A percentile compares a stretch with the other conserved stretches of the same genome.
phyloP scores from a whole-genome alignment of 2,888 invertebrate species.

The Diogma glabrata region DNA sequence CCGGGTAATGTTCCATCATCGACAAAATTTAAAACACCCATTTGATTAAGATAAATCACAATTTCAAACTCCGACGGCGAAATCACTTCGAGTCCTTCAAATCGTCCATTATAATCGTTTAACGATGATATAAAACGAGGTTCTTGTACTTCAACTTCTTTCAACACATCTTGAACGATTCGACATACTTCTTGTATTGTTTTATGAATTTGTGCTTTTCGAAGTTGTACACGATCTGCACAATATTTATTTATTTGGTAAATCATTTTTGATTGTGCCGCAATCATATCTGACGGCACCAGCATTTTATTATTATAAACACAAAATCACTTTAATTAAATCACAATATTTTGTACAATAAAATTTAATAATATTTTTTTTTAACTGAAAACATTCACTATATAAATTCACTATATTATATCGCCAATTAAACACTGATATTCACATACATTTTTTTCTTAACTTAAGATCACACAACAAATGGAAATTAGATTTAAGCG shows the following conservation, averaged over 20 bases:
- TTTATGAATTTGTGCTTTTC: constrained; percentile 78
- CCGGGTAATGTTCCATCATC: constrained; percentile 90
- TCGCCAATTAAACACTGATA: neutral
- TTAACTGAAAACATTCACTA: neutral
- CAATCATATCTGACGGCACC: constrained; percentile 88
- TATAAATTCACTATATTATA: neutral
- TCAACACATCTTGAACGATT: constrained; percentile 88
- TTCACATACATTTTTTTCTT: neutral
- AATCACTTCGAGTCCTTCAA: constrained; percentile 85
- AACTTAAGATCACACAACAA: neutral
- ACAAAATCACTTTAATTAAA: too few relatives aligned
- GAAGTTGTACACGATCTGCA: constrained; percentile 77
- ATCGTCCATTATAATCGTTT: constrained; percentile 79
- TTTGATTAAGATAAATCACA: constrained; percentile 90
- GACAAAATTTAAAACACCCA: constrained; percentile 97
- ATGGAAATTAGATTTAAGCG: too few relatives aligned
- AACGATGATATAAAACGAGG: constrained; percentile 88
- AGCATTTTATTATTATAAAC: too few relatives aligned
- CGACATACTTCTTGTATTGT: constrained; percentile 84
- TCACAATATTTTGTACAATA: too few relatives aligned
- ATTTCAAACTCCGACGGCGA: constrained; percentile 93
- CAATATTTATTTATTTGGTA: constrained; percentile 94
- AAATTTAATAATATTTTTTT: neutral
- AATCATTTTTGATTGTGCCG: constrained; percentile 88
- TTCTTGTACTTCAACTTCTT: constrained; percentile 92